Evolutionary conservation across 2,888 invertebrate genomes (phyloP), one percentile per base, ranked within the genome.

Genomic region (Zygaena filipendulae): DNA sequence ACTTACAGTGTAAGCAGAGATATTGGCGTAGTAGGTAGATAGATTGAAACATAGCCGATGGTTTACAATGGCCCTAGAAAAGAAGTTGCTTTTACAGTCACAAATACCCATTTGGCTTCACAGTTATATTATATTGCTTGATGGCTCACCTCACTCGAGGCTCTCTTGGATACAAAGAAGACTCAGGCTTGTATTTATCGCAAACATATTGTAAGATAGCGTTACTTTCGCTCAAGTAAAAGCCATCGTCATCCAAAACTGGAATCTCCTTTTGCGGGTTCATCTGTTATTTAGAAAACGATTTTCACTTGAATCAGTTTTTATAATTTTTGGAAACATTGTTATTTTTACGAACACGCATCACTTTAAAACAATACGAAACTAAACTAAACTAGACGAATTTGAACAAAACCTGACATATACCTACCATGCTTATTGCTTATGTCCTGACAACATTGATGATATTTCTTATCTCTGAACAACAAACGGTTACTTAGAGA

Each of bases 241-340:
- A 89, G 11, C 91, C 91, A 46, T 88, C 82, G 50, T 94, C 93
- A 38, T 91, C 88, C 30, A 94, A 55, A 2, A 88, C 86, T 1
- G 91, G 87, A 48, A 90, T 88, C 59, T 90, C 90, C 53, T 87
- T 88, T 62, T 90, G 90, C 1, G 90, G 90, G 62, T 90, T 90
- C 71, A 87, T 79, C 88, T 89, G 61, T 26, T 77, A 69, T 28
- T 21, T 12, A 38, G 18, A 10, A 25, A 26, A 26, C 16, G 16
- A 16, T 7, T 16, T 16, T 4, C 7, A 16, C 16, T 16, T 16
- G 16, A 16, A 4, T 16, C 5, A 16, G 5, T 16, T 16, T 16
- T 16, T 16, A 16, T 16, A 4, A 6, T 16, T 6, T 16, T 16
- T 16, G 5, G 16, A n/a, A n/a, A n/a, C n/a, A n/a, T n/a, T n/a